A percentile compares a stretch with the other conserved stretches of the same genome.
Conservation (phyloP, 2,113 vertebrate genomes). For the Ginglymostoma cirratum region DNA sequence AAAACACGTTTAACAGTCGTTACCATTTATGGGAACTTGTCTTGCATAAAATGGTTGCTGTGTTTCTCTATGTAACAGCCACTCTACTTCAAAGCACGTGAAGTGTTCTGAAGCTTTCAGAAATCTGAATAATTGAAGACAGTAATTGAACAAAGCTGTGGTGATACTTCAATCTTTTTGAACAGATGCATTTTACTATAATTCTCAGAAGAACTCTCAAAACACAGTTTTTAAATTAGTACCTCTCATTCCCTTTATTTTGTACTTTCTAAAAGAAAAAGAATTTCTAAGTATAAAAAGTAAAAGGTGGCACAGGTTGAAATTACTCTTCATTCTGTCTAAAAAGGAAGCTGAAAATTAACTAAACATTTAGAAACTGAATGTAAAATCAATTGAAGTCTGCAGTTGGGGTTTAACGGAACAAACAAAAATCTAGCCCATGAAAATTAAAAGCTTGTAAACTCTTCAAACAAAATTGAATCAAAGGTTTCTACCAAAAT, state of each 20-base stretch:
- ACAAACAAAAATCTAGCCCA: background rate
- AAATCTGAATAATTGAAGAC: background rate
- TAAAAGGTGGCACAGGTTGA: background rate
- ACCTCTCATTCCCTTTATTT: background rate
- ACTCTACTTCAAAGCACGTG: background rate
- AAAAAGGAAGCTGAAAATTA: background rate
- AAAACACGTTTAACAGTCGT: background rate
- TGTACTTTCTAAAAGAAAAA: background rate
- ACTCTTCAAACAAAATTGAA: background rate
- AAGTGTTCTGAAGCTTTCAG: background rate
- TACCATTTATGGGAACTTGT: background rate
- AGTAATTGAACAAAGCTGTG: background rate
- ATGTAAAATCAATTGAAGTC: background rate
- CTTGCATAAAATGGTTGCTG: background rate
- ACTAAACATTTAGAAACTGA: background rate
- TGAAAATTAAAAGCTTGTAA: background rate
- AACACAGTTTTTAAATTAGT: background rate
- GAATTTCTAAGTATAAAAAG: background rate
- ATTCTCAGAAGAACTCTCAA: background rate
- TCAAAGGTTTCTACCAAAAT: background rate
- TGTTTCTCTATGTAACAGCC: background rate
- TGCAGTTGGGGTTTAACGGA: background rate
- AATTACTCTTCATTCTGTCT: background rate
- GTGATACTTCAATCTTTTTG: background rate
- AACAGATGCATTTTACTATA: background rate